Conservation (phyloP, 2,888 invertebrate species). For the Polia nebulosa region DNA sequence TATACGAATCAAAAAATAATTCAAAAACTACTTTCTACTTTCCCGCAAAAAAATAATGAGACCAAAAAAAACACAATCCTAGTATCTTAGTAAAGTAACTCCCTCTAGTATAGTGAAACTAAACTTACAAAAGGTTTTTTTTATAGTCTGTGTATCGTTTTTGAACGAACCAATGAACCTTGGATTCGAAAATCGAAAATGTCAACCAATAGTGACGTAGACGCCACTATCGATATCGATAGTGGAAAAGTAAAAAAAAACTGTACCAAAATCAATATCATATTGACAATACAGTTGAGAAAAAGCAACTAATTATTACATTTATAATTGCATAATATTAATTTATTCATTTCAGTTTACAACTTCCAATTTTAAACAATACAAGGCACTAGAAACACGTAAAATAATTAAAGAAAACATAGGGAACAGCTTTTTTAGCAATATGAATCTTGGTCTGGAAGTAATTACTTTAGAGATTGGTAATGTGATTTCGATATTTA, state of each 20-base stretch:
- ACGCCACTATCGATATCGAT: conserved; percentile 13
- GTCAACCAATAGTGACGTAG: conserved; percentile 19
- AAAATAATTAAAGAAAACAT: background rate
- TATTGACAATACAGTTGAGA: too few species aligned
- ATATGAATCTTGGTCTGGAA: background rate
- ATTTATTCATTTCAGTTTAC: background rate
- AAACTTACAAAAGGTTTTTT: background rate
- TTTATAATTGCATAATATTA: background rate
- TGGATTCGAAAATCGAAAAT: background rate
- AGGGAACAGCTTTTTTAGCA: background rate
- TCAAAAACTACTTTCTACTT: too few species aligned
- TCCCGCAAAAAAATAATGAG: too few species aligned
- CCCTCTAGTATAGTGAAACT: background rate
- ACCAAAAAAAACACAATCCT: too few species aligned
- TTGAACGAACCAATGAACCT: conserved; percentile 36
- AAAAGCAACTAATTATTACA: too few species aligned
- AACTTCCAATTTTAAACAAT: background rate
- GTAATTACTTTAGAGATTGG: background rate
- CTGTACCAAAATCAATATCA: too few species aligned
- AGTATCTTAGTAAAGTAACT: conserved; percentile 4
- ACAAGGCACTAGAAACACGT: background rate
- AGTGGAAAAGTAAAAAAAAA: background rate
- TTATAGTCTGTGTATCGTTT: conserved; percentile 6
- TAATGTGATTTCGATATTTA: background rate
- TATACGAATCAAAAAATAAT: too few species aligned